Evolutionary conservation across 2,888 invertebrate species (phyloP).

Genomic region (Thymelicus lineola): DNA sequence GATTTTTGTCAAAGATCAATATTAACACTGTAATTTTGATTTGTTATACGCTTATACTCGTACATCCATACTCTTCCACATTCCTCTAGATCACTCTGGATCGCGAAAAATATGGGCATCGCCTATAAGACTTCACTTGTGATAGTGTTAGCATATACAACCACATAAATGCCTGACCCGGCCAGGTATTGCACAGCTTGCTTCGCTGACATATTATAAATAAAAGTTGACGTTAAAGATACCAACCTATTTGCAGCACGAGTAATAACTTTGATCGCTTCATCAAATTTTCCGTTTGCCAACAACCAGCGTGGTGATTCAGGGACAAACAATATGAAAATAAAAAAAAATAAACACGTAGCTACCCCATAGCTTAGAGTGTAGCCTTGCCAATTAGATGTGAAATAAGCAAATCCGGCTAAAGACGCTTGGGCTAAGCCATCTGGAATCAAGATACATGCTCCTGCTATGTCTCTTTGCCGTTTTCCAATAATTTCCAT

Average conservation of each 20-base stretch:
- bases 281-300: constrained; percentile 53
- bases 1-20: no score
- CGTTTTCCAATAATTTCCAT: constrained; percentile 85
- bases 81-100: no score
- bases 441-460: constrained; percentile 52
- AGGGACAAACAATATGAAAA: constrained; percentile 54
- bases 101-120: no score
- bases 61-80: no score
- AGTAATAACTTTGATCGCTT: constrained; percentile 55
- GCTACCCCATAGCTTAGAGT: constrained; percentile 50
- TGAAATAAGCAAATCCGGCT: constrained; percentile 56
- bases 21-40: no score
- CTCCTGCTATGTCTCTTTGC: constrained; percentile 65
- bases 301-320: constrained; percentile 70
- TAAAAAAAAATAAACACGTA: constrained; percentile 50
- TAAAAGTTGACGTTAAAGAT: no score
- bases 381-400: constrained; percentile 57
- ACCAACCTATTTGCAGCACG: constrained; percentile 50
- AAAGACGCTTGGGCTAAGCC: constrained; percentile 51
- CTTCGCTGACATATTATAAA: no score
- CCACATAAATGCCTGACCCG: no score
- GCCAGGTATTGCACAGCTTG: no score
- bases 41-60: no score
- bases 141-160: no score
- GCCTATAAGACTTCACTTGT: no score